phyloP scores from a whole-genome alignment of 2,888 invertebrate genomes.

The Pollenia labialis region DNA sequence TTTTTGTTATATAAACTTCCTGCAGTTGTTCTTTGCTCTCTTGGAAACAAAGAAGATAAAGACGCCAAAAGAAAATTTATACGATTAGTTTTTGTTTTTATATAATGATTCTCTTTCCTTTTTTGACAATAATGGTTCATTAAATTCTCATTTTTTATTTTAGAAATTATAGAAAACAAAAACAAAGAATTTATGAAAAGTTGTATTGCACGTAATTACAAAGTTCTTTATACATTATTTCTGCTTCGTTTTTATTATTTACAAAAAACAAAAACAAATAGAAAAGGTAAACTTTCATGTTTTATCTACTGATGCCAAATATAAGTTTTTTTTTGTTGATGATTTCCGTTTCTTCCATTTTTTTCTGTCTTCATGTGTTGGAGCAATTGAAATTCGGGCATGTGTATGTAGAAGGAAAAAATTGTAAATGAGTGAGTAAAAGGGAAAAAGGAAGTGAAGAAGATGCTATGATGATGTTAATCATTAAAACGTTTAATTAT shows the following conservation, averaged over 20 bases:
- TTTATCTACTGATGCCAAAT: neutral
- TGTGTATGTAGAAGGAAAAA: neutral
- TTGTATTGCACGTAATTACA: slow-evolving; percentile 46
- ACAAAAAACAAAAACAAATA: neutral
- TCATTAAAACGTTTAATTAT: slow-evolving; percentile 40
- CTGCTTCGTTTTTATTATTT: slow-evolving; percentile 4
- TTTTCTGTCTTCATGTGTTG: neutral
- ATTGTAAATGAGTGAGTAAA: neutral
- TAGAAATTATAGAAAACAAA: slow-evolving; percentile 14
- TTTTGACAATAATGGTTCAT: slow-evolving; percentile 42
- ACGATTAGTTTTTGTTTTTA: neutral
- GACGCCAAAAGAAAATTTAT: slow-evolving; percentile 9
- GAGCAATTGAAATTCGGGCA: neutral
- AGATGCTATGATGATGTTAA: neutral
- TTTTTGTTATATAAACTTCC: neutral
- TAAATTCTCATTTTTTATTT: slow-evolving; percentile 41
- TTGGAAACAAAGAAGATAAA: neutral
- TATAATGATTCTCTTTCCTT: neutral
- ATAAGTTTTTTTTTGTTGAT: neutral
- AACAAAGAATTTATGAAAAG: slow-evolving; percentile 4
- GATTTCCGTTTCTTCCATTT: neutral
- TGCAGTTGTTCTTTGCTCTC: neutral
- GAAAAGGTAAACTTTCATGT: slow-evolving; percentile 32
- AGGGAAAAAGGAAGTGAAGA: neutral
- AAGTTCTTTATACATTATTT: slow-evolving; percentile 19